Percentiles rank a stretch among this genome's conserved stretches.
These are phyloP conservation scores for Clupea harengus DNA, from an alignment of 2,113 vertebrate species.

Conservation along the genomic window DNA sequence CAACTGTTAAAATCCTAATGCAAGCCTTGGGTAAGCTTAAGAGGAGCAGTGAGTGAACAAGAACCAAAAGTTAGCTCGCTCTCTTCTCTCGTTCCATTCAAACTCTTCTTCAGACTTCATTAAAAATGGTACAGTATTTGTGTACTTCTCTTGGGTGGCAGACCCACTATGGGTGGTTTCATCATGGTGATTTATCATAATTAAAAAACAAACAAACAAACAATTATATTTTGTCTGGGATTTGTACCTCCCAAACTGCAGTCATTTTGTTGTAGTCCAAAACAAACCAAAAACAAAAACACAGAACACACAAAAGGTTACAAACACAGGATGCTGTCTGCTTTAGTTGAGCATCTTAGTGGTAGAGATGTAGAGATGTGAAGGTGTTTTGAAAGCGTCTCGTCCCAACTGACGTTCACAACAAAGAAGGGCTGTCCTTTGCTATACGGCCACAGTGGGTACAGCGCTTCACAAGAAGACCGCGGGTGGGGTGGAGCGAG, in stretches of 20 bases:
- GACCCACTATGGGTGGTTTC: neutral
- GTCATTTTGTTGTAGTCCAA: conserved; percentile 13
- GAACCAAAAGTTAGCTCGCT: conserved; percentile 42
- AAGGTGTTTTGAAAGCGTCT: conserved; percentile 21
- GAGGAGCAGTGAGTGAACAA: conserved; percentile 63
- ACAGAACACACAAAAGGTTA: conserved; percentile 7
- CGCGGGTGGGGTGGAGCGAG: neutral
- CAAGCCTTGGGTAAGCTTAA: conserved; percentile 30
- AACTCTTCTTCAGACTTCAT: conserved; percentile 13
- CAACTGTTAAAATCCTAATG: conserved; percentile 44
- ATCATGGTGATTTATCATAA: neutral
- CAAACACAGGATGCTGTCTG: conserved; percentile 32
- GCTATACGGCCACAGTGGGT: conserved; percentile 38
- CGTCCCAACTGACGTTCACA: conserved; percentile 21
- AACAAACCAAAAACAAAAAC: conserved; percentile 26
- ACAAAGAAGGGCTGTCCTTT: conserved; percentile 40
- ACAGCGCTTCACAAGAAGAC: conserved; percentile 40
- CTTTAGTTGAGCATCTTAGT: conserved; percentile 40
- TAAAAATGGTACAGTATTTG: conserved; percentile 58
- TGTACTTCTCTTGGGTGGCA: conserved; percentile 43
- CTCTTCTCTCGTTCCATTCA: conserved; percentile 41
- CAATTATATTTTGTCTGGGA: conserved; percentile 14
- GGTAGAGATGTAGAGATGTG: conserved; percentile 29
- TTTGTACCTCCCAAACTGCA: conserved; percentile 34
- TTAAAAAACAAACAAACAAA: neutral